Evolutionary conservation across 64 coral and sea anemone species (phyloP).

Genomic region (Astreopora myriophthalma): DNA sequence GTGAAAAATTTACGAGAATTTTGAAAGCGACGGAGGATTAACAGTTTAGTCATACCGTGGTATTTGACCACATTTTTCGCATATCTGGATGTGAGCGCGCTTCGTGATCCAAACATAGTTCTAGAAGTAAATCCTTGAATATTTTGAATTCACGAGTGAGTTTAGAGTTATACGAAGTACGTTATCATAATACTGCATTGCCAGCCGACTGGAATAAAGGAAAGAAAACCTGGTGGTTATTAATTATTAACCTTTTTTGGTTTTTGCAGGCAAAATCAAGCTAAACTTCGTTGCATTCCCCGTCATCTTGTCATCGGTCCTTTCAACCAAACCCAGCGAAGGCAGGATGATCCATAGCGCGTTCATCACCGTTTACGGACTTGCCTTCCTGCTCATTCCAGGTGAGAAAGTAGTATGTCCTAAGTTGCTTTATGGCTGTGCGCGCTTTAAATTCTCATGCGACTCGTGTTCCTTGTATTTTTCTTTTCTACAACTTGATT

Average conservation of each 20-base stretch:
- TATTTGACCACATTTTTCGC: neutral
- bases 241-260: constrained; percentile 46
- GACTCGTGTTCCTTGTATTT: too few relatives aligned
- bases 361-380: neutral
- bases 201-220: neutral
- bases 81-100: neutral
- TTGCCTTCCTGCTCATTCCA: neutral
- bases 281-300: neutral
- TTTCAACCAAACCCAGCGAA: neutral
- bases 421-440: neutral
- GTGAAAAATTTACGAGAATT: neutral
- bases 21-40: neutral
- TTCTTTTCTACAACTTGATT: neutral
- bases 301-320: neutral
- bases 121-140: neutral
- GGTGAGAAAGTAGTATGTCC: neutral
- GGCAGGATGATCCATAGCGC: neutral
- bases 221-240: constrained; percentile 40
- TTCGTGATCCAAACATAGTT: neutral
- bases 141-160: neutral
- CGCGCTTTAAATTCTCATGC: too few relatives aligned
- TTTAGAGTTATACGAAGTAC: neutral
- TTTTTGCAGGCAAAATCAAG: constrained; percentile 34
- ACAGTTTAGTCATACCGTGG: neutral
- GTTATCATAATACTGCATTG: neutral